Evolutionary conservation across 2,113 vertebrate species (phyloP), one percentile per base, ranked within the genome.

Genomic region (Hippocampus mohnikei): DNA sequence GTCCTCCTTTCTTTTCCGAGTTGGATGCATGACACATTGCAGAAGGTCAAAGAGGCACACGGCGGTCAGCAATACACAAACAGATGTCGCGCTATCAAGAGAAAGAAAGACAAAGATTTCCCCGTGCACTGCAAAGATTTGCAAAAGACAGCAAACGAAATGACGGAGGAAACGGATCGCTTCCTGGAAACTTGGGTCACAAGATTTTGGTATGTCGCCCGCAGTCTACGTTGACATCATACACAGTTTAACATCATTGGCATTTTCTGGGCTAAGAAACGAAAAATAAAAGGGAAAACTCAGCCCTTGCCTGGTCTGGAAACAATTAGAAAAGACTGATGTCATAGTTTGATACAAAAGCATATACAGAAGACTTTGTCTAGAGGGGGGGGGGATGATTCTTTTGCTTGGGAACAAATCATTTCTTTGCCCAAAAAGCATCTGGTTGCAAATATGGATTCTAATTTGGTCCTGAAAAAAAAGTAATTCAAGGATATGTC

Each of bases 311-410:
- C 78, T 41, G 37, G 82, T 87, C 88, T 92, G 90, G 90, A 92
- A 92, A 88, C 88, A 86, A 91, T 91, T 92, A 89, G 70, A 81
- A 69, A 0, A 10, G 81, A 67, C 59, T 91, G 90, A 92, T 89
- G 90, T 92, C 89, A 91, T 90, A 63, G 78, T 85, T 89, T 86
- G 84, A 88, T 89, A 87, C 81, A 84, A 84, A 70, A 72, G 83
- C 50, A 70, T 86, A 84, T 82, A 84, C 81, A 83, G 69, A 73
- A 33, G 75, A 84, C 74, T 81, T 83, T 79, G 75, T 73, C 53
- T 53, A 23, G 60, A 55, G 64, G 44, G 11, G n/a, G 44, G 66
- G 68, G 61, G 5, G 66, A 72, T 75, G 18, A 59, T 69, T 74
- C 76, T 79, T 62, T 77, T 56, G 80, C 72, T 77, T 59, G 50